These are phyloP conservation scores for Neocrepidodera transversa DNA, from an alignment of 2,888 invertebrate genomes.

Conservation along the genomic window DNA sequence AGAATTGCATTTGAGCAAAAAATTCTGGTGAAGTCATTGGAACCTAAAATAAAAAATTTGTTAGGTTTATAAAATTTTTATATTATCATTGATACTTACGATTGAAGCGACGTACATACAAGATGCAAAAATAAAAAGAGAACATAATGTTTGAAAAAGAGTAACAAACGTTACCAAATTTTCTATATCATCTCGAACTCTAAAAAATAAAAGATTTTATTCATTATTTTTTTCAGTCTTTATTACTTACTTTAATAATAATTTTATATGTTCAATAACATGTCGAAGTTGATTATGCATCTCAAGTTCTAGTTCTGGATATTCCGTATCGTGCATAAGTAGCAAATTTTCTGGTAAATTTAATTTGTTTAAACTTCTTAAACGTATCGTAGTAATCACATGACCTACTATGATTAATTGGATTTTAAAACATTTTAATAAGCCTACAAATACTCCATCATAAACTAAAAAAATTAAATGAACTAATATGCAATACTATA, in stretches of 20 bases:
- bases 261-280: conserved; percentile 44
- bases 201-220: too few species aligned
- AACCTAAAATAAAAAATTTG: conserved; percentile 37
- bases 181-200: conserved; percentile 44
- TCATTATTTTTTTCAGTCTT: neutral
- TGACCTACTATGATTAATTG: conserved; percentile 45
- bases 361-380: conserved; percentile 38
- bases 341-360: conserved; percentile 26
- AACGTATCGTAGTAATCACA: conserved; percentile 41
- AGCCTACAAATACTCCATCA: conserved; percentile 44
- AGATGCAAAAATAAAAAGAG: conserved; percentile 46
- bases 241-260: conserved; percentile 43
- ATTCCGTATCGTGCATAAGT: conserved; percentile 32
- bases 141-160: conserved; percentile 43
- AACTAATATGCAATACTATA: too few species aligned
- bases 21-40: conserved; percentile 42
- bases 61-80: neutral
- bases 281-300: conserved; percentile 43
- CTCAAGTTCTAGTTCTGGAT: conserved; percentile 37
- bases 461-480: conserved; percentile 35
- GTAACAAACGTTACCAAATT: conserved; percentile 42
- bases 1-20: conserved; percentile 44
- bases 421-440: conserved; percentile 42
- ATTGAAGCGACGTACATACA: conserved; percentile 44
- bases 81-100: conserved; percentile 33